A percentile compares a stretch with the other conserved stretches of the same genome.
phyloP scores from a whole-genome alignment of 2,888 invertebrate genomes.

The Piscicola geometra region DNA sequence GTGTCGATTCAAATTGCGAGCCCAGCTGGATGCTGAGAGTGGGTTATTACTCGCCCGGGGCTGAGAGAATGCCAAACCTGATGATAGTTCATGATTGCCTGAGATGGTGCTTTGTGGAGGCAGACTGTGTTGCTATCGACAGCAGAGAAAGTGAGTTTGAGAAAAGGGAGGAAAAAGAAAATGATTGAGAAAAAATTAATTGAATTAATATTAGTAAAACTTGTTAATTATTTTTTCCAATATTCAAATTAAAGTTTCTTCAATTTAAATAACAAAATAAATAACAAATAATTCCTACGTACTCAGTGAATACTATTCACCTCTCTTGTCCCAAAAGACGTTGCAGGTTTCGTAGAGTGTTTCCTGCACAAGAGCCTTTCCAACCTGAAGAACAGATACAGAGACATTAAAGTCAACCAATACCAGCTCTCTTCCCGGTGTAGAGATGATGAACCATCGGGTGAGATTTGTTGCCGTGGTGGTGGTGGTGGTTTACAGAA shows the following conservation, averaged over 20 bases:
- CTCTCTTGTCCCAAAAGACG: too few species aligned
- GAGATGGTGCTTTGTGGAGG: slow-evolving; percentile 8
- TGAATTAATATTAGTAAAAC: too few species aligned
- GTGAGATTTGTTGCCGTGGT: too few species aligned
- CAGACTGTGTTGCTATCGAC: slow-evolving; percentile 14
- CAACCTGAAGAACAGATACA: neutral
- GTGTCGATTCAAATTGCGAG: slow-evolving; percentile 6
- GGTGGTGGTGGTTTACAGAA: too few species aligned
- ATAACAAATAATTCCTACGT: too few species aligned
- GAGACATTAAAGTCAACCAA: slow-evolving; percentile 18
- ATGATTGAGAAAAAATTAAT: too few species aligned
- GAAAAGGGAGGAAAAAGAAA: too few species aligned
- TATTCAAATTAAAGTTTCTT: too few species aligned
- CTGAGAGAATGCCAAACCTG: neutral
- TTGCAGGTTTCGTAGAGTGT: neutral
- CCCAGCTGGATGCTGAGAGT: slow-evolving; percentile 20
- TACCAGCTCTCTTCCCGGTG: slow-evolving; percentile 19
- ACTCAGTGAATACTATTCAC: too few species aligned
- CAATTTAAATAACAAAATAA: too few species aligned
- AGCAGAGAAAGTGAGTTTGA: neutral
- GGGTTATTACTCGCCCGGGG: slow-evolving; percentile 14
- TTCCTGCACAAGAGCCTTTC: neutral
- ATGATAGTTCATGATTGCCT: slow-evolving; percentile 9
- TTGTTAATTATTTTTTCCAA: too few species aligned
- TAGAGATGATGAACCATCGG: neutral